Percentiles rank a stretch among this genome's conserved stretches.
These are phyloP conservation scores for Tolypeutes matacus DNA, from an alignment of 2,797 vertebrate species.

Conservation along the genomic window DNA sequence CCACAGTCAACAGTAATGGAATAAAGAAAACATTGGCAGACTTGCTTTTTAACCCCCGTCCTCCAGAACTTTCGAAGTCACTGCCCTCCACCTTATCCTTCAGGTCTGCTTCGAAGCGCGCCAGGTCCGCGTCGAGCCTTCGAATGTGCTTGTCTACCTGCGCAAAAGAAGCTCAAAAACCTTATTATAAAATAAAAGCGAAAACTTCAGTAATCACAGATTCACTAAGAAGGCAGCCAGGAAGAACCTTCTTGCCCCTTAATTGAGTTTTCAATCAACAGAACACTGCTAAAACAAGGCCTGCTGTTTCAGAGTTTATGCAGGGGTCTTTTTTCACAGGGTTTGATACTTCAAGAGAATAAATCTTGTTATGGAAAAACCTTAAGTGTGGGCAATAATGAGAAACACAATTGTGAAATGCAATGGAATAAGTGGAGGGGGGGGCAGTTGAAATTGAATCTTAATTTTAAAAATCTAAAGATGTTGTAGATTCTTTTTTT, in stretches of 20 bases:
- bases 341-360: background rate
- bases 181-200: background rate
- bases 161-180: background rate
- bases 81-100: slow-evolving; percentile 97
- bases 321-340: too few species aligned
- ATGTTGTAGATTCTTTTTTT: too few species aligned
- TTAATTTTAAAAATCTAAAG: background rate
- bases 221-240: accelerated
- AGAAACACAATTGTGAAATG: background rate
- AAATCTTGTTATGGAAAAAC: background rate
- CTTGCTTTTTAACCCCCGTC: slow-evolving; percentile 93
- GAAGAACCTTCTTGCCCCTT: too few species aligned
- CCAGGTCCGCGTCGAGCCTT: slow-evolving; percentile 96
- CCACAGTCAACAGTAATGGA: background rate
- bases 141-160: slow-evolving; percentile 99
- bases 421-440: accelerated
- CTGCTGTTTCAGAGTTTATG: accelerated
- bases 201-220: background rate
- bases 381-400: background rate
- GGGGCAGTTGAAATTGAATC: accelerated
- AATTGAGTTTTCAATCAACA: accelerated
- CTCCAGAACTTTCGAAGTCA: slow-evolving; percentile 93
- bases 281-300: background rate
- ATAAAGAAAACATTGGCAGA: background rate
- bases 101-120: slow-evolving; percentile 97